Percentiles rank a stretch among this genome's conserved stretches.
phyloP scores from a whole-genome alignment of 2,888 invertebrate species.

The Apotomis turbidana region DNA sequence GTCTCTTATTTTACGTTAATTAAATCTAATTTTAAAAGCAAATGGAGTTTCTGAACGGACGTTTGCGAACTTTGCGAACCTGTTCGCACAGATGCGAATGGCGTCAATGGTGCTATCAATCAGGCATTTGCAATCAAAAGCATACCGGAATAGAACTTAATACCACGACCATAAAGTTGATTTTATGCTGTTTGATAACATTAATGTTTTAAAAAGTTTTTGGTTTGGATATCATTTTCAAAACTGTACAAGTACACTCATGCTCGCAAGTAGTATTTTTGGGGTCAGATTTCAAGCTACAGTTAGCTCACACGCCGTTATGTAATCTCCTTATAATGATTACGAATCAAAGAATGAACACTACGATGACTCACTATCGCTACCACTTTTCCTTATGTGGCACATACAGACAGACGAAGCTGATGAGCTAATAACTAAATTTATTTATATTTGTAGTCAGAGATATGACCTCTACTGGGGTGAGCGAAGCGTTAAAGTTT shows the following conservation, averaged over 20 bases:
- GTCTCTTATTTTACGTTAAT: neutral
- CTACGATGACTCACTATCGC: conserved; percentile 37
- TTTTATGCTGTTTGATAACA: neutral
- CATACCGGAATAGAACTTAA: neutral
- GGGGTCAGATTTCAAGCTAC: conserved; percentile 37
- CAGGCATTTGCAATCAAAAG: neutral
- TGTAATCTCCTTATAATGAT: conserved; percentile 37
- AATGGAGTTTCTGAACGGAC: conserved; percentile 35
- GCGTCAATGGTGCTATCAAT: conserved; percentile 16
- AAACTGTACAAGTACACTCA: conserved; percentile 33
- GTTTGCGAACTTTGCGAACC: neutral
- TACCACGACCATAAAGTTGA: accelerated
- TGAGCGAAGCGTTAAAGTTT: neutral
- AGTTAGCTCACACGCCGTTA: conserved; percentile 36
- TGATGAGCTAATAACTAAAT: neutral
- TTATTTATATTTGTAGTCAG: neutral
- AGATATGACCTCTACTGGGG: neutral
- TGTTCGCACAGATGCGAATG: conserved; percentile 6
- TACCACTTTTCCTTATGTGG: conserved; percentile 29
- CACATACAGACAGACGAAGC: neutral
- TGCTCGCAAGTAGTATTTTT: conserved; percentile 36
- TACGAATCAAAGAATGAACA: conserved; percentile 36
- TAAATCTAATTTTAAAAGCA: neutral
- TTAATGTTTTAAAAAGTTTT: neutral
- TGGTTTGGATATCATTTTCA: neutral